Evolutionary conservation across 2,113 vertebrate genomes (phyloP), one percentile per base, ranked within the genome.

Genomic region (Poecilia latipinna): DNA sequence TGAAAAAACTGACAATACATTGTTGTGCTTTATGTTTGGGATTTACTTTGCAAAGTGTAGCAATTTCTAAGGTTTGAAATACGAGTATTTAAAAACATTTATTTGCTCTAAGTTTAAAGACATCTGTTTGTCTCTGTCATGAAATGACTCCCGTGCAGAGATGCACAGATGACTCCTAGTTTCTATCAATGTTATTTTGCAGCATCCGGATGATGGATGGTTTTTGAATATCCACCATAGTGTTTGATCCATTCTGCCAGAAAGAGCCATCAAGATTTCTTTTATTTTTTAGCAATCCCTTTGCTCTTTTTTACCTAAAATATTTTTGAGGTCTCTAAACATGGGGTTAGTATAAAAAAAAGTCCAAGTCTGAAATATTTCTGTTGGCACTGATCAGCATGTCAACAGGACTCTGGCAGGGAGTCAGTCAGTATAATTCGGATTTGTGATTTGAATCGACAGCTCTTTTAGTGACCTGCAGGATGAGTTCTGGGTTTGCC

Each of bases 321-420:
- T 29, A 44, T 63, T 6, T 6, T 75, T 6, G 0, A 60, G 77
- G 48, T 81, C 83, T 74, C 32, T n/a, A 61, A 65, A 42, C 75
- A 5, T 4, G 39, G 74, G 75, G 76, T 86, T 66, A 79, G 67
- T 51, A 29, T 12, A 51, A 26, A 67, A 78, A 78, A 69, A 54
- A 2, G 29, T 29, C 29, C 2, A 4, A 75, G 37, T 1, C 8
- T 68, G 63, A 70, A 82, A 75, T 80, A 79, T 89, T 90, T 86
- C 83, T 84, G 3, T 79, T 92, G 88, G 90, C 84, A 61, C 51
- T 19, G 63, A 81, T 66, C 0, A 15, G 70, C 73, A 66, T 48
- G 76, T 88, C 86, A 85, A 82, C 80, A 75, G 83, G 37, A 84
- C 70, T 88, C 75, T 89, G 82, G 87, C 84, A 82, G 72, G 61